Evolutionary conservation across 2,113 vertebrate species (phyloP).

Genomic region (Brachionichthys hirsutus): DNA sequence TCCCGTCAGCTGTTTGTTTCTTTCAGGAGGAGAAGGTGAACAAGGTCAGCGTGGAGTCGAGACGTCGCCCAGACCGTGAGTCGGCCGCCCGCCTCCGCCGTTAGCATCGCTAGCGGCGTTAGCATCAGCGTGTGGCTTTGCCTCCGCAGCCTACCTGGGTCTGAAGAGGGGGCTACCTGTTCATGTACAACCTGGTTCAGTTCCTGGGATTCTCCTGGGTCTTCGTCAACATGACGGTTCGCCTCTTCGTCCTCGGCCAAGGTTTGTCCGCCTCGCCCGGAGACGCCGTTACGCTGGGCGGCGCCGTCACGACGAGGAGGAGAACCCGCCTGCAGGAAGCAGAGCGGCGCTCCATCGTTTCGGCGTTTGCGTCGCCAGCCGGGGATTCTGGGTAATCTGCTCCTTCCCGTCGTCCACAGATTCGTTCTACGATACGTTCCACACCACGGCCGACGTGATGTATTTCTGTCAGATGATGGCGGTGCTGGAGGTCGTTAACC

Average conservation of each 20-base stretch:
- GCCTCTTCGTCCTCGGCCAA: conserved; percentile 90
- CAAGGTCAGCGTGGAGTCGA: conserved; percentile 88
- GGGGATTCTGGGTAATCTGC: background rate
- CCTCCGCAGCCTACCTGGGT: conserved; percentile 66
- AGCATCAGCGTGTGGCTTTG: background rate
- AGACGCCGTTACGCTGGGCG: too few relatives aligned
- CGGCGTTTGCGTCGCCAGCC: conserved; percentile 68
- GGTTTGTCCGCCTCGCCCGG: conserved; percentile 66
- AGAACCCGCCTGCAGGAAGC: too few relatives aligned
- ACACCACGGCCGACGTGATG: conserved; percentile 88
- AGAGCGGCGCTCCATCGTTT: too few relatives aligned
- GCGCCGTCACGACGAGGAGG: too few relatives aligned
- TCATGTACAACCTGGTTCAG: conserved; percentile 95
- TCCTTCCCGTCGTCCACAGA: conserved; percentile 70
- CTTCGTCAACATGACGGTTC: conserved; percentile 93
- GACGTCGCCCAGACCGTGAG: conserved; percentile 92
- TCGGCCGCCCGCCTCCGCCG: conserved; percentile 30
- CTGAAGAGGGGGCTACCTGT: conserved; percentile 88
- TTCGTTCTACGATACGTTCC: conserved; percentile 92
- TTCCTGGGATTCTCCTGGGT: conserved; percentile 96
- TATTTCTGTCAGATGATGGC: conserved; percentile 94
- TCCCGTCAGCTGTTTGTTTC: conserved; percentile 4
- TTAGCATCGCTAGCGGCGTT: too few relatives aligned
- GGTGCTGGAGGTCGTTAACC: conserved; percentile 86
- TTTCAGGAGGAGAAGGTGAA: conserved; percentile 87